A percentile compares a stretch with the other conserved stretches of the same genome.
Evolutionary conservation across 2,888 invertebrate species (phyloP).

Genomic region (Tetranychus piercei): DNA sequence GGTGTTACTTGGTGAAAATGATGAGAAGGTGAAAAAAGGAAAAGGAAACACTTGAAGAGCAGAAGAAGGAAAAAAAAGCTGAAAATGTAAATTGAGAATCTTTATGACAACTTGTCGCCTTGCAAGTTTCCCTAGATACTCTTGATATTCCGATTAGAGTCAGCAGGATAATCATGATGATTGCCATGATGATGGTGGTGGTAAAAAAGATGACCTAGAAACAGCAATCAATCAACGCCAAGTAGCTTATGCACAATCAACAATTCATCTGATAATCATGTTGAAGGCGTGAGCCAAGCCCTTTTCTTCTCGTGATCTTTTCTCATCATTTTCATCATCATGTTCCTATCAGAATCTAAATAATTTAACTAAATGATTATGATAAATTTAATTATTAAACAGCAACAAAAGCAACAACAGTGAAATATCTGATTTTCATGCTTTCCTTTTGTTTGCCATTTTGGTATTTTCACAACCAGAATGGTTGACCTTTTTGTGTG

Average conservation of each 20-base stretch:
- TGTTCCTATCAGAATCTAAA: background rate
- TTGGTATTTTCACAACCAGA: too few species aligned
- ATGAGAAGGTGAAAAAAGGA: too few species aligned
- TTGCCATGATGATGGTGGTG: background rate
- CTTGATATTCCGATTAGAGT: background rate
- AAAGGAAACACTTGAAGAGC: too few species aligned
- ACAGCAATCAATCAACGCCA: background rate
- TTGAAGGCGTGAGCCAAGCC: background rate
- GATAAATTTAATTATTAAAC: background rate
- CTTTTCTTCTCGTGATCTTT: background rate
- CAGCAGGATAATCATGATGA: background rate
- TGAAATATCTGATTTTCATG: too few species aligned
- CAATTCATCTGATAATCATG: background rate
- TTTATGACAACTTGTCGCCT: background rate
- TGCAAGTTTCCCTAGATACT: background rate
- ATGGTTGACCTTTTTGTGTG: too few species aligned
- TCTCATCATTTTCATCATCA: background rate
- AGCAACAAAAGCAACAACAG: background rate
- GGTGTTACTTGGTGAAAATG: background rate
- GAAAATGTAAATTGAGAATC: background rate
- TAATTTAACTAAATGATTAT: background rate
- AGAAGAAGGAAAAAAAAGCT: too few species aligned
- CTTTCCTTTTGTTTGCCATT: too few species aligned
- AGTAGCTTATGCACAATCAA: background rate
- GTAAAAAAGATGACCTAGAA: background rate